Base-by-base conservation (phyloP, 2,888 invertebrate genomes). In the Panopea generosa region DNA sequence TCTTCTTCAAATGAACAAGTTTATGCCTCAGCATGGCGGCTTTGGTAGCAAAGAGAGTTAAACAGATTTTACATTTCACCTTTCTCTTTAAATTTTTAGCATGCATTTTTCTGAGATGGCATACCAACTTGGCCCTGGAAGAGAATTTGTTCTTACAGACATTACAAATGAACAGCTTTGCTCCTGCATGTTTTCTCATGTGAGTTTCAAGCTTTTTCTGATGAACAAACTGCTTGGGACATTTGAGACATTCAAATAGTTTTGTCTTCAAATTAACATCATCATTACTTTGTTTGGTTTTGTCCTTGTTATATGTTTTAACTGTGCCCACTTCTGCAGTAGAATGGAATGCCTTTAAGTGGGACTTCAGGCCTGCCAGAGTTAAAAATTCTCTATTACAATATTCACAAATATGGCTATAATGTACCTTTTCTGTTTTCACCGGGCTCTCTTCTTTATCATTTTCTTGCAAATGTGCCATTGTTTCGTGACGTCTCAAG, bases 91-190 rank as follows among this genome's bases (percentile, higher is more conserved):
- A 43, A 43, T 47, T 56, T 38, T 50, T 56, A 22, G 38, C 11
- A 63, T 71, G 76, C 1, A 67, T 18, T 55, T 52, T 67, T 18
- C 62, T 67, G 16, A 59, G 16, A 29, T 76, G 76, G 43, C 55
- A 24, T 52, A 61, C 43, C n/a, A 67, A 38, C 33, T 57, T 60
- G 18, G 22, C 26, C 16, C 67, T 56, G 14, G 71, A 67, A 7
- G 56, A 62, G 33, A 71, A 76, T 4, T 43, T 24, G 1, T 52
- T 66, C 20, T 56, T 62, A 50, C 76, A 76, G 20, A 65, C 33
- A n/a, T 49, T 62, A 29, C 76, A 76, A 18, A 9, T 60, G 29
- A 52, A 67, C 14, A 59, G 71, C 26, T 27, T 65, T 50, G 65
- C 71, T 0, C 60, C 53, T 24, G 59, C 66, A 59, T 72, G 65